Base-by-base conservation (phyloP, 2,113 vertebrate genomes). In the Tragulus kanchil region DNA sequence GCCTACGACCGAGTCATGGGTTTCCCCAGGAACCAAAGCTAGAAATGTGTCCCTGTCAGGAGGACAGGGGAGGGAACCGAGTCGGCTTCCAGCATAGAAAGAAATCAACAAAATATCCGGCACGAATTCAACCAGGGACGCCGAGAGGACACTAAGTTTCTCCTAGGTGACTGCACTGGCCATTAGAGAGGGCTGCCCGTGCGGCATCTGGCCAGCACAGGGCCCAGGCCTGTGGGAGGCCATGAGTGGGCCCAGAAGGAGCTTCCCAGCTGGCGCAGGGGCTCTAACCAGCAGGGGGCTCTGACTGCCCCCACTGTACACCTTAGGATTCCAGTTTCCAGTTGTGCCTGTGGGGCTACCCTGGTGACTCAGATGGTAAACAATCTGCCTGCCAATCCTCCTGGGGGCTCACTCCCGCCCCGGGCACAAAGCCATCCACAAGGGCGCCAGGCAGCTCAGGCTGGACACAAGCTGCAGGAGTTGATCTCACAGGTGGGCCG, bases 171-270 rank as follows among this genome's bases (percentile, higher is more conserved):
- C 82, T 5, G 4, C 19, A 28, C 8, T 0, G 7, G 7, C 23
- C 13, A 31, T 3, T 1, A 2, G 36, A 58, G 17, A 2, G 16
- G 42, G 62, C 3, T 3, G 6, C 62, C 14, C 1, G 9, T 1
- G 11, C 48, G 64, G 9, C 2, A 6, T 4, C 12, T n/a, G 2
- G 0, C 45, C 5, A 8, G 10, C 16, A 15, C 56, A 16, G 81
- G 36, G 45, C 64, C 8, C 17, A 4, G 62, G 82, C 4, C 5
- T 16, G 10, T 0, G 4, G 26, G 36, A 23, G n/a, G 45, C 64
- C 1, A 3, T 9, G 45, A 58, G 1, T 5, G 42, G 31, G 3
- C 0, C 26, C 6, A 3, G 52, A 0, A 3, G 16, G 2, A 0
- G 15, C 52, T 3, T 21, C 54, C 42, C 5, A 0, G 7, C 0